Conservation (phyloP, 2,888 invertebrate genomes). For the Zele albiditarsus region DNA sequence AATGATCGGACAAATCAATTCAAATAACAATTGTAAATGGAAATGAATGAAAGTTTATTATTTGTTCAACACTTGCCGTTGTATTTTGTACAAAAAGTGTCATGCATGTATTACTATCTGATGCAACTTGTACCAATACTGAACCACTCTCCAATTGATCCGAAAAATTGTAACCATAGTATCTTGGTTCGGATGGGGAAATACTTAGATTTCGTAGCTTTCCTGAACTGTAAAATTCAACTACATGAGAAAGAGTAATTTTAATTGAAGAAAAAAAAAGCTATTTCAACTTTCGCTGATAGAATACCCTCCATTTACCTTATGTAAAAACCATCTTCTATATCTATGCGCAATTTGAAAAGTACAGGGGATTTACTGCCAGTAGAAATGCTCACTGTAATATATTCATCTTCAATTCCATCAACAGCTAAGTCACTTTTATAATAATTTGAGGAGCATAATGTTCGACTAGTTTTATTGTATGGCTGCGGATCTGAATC, state of each 20-base stretch:
- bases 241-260: conserved; percentile 20
- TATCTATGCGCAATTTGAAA: conserved; percentile 77
- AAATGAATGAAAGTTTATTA: conserved; percentile 19
- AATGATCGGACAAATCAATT: conserved; percentile 60
- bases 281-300: conserved; percentile 1
- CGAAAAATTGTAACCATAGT: conserved; percentile 78
- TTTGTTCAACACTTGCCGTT: conserved; percentile 74
- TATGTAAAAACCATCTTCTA: conserved; percentile 77
- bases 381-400: conserved; percentile 80
- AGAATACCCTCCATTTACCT: conserved; percentile 60
- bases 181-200: conserved; percentile 77
- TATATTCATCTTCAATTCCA: conserved; percentile 72
- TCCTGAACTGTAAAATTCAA: conserved; percentile 53
- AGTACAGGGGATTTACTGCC: conserved; percentile 71
- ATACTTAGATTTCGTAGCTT: conserved; percentile 61
- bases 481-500: conserved; percentile 53
- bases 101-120: conserved; percentile 81
- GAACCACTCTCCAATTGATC: conserved; percentile 69
- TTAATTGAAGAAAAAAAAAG: conserved; percentile 9
- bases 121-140: conserved; percentile 79
- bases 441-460: conserved; percentile 78
- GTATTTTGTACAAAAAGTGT: conserved; percentile 86
- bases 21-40: conserved; percentile 1
- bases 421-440: conserved; percentile 55
- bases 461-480: conserved; percentile 73